Base-by-base conservation (phyloP, 2,113 vertebrate genomes). In the Xenopus laevis region DNA sequence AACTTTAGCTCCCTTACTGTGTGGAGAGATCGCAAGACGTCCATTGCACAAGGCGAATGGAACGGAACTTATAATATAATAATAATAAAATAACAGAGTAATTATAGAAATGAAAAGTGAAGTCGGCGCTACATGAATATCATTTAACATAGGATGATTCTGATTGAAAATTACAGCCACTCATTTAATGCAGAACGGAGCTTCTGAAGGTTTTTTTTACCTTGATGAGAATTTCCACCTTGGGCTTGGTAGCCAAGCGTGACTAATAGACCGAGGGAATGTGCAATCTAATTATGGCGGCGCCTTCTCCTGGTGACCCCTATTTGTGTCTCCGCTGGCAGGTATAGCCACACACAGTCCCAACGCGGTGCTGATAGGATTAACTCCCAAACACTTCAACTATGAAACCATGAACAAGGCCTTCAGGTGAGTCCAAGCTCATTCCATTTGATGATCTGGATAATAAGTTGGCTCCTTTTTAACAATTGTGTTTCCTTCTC, bases 321-420 rank as follows among this genome's bases (percentile, higher is more conserved):
- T 55, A 0, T 63, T 71, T 79, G 70, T 78, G 69, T 78, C 77
- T 71, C 13, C 0, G 63, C 82, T 83, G 72, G 7, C 80, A 98
- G 97, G 95, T 71, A 86, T 98, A 20, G 87, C 92, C 78, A 96
- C 91, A 0, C 85, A 82, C 0, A 86, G 95, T 40, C 97, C 97
- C 27, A 96, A 96, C 4, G 95, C 97, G 1, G 96, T 99, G 21
- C 93, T 98, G 65, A 69, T 98, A 7, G 97, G 97, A 75, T 86
- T 99, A 79, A 93, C 96, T 77, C 96, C 97, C 5, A 90, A 95
- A 60, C 94, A 93, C 78, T 98, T 98, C 79, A 92, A 95, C 89
- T 98, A 98, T 44, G 86, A 94, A 80, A 93, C 83, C 78, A 90
- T 99, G 84, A 98, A 97, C 86, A 86, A 82, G 79, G 97, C 96